Conservation (phyloP, 2,797 vertebrate species). For the Monodelphis domestica region DNA sequence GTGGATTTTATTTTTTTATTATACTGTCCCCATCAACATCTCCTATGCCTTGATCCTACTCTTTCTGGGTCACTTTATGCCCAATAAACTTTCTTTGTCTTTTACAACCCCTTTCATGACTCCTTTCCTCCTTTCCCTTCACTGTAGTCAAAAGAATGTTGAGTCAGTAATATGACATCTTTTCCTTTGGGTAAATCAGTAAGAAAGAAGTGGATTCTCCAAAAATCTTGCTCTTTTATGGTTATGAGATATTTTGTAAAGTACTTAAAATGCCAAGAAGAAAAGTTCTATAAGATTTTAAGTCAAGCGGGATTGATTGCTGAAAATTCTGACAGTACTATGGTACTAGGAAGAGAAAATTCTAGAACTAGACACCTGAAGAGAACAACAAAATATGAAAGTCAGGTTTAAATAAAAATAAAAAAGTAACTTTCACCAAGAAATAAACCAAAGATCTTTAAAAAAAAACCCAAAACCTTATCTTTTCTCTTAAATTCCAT, state of each 20-base stretch:
- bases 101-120: not conserved
- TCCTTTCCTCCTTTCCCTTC: not conserved
- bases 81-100: not conserved
- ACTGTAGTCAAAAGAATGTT: not conserved
- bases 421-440: slow-evolving; percentile 13
- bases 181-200: not conserved
- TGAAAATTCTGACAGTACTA: not conserved
- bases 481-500: no score
- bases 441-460: slow-evolving; percentile 44
- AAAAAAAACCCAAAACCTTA: no score
- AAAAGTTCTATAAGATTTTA: not conserved
- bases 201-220: not conserved
- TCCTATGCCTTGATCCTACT: not conserved
- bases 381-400: slow-evolving; percentile 30
- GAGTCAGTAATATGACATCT: not conserved
- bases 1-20: not conserved
- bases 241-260: not conserved
- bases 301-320: not conserved
- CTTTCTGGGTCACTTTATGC: not conserved
- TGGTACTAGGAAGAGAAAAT: slow-evolving; percentile 26
- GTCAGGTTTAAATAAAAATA: slow-evolving; percentile 30
- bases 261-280: not conserved
- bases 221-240: not conserved
- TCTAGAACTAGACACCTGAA: slow-evolving; percentile 22
- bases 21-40: not conserved